Evolutionary conservation across 2,888 invertebrate genomes (phyloP).

Genomic region (Flabesymbios commensalis): DNA sequence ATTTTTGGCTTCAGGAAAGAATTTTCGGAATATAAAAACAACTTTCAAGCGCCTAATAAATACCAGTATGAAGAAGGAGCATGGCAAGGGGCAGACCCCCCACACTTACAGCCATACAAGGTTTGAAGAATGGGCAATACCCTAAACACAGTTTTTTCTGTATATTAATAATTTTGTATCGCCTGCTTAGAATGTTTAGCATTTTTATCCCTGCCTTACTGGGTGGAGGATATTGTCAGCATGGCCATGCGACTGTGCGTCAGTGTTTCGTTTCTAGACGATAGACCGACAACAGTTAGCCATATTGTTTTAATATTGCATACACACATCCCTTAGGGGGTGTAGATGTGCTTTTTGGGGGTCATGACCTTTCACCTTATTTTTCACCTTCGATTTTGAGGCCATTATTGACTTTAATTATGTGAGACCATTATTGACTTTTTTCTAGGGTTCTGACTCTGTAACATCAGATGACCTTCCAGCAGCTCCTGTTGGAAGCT

Average conservation of each 20-base stretch:
- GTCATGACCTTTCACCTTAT: neutral
- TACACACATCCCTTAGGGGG: no score
- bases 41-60: conserved; percentile 48
- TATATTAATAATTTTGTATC: no score
- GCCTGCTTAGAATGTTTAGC: no score
- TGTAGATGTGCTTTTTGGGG: no score
- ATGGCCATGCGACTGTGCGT: no score
- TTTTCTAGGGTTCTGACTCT: neutral
- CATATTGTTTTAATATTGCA: no score
- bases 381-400: neutral
- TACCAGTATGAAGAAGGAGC: conserved; percentile 51
- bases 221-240: no score
- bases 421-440: neutral
- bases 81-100: conserved; percentile 52
- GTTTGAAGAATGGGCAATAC: no score
- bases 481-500: conserved; percentile 39
- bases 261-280: no score
- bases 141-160: no score
- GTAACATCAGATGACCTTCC: neutral
- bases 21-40: conserved; percentile 51
- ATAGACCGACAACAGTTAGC: no score
- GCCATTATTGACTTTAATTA: neutral
- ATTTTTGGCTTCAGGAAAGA: conserved; percentile 7
- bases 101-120: conserved; percentile 40
- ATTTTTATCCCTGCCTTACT: no score